Conservation (phyloP, 2,888 invertebrate genomes). For the Epinotia brunnichana region DNA sequence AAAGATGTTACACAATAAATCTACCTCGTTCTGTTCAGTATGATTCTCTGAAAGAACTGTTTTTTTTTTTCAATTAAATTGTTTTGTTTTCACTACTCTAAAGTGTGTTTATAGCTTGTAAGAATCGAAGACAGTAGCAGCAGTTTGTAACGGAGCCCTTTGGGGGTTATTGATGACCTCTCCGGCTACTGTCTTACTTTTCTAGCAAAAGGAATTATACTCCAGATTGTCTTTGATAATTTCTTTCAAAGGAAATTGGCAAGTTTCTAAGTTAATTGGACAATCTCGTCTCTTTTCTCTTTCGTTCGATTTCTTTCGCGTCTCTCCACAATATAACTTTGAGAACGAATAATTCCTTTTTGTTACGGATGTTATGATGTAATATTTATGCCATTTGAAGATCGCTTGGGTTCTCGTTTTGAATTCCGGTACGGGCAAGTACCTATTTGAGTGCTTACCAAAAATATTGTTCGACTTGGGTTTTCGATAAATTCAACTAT, state of each 20-base stretch:
- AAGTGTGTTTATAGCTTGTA: not conserved
- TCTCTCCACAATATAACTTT: not conserved
- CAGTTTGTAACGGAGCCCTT: slow-evolving; percentile 31
- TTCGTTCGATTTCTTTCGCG: slow-evolving; percentile 12
- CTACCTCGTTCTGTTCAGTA: too few relatives aligned
- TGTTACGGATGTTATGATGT: not conserved
- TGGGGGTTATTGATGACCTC: slow-evolving; percentile 43
- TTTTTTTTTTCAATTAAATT: too few relatives aligned
- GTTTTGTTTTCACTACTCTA: too few relatives aligned
- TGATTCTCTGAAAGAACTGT: too few relatives aligned
- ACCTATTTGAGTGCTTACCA: not conserved
- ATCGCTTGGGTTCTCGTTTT: not conserved
- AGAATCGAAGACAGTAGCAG: slow-evolving; percentile 29
- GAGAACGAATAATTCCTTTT: not conserved
- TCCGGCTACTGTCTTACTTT: slow-evolving; percentile 42
- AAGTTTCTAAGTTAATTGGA: slow-evolving; percentile 41
- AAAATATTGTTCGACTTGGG: not conserved
- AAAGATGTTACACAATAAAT: too few relatives aligned
- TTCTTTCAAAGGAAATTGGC: slow-evolving; percentile 42
- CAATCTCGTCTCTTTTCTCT: slow-evolving; percentile 15
- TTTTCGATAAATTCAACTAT: too few relatives aligned
- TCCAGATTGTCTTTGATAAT: slow-evolving; percentile 42
- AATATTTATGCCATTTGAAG: too few relatives aligned
- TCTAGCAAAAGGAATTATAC: slow-evolving; percentile 42
- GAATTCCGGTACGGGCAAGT: not conserved